These are phyloP conservation scores for Tridacna crocea DNA, from an alignment of 2,888 invertebrate species.

Conservation along the genomic window DNA sequence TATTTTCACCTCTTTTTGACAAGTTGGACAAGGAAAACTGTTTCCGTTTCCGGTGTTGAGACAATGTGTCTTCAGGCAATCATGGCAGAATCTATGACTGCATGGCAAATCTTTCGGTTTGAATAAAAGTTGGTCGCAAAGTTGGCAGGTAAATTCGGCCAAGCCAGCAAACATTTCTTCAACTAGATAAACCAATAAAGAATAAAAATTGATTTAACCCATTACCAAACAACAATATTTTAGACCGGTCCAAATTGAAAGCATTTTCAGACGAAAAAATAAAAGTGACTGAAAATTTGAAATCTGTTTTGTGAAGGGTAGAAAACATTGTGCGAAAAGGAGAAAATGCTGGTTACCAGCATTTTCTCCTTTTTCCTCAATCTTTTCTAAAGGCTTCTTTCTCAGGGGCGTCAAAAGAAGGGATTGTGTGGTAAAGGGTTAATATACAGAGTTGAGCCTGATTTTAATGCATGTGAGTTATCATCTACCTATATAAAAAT, in stretches of 20 bases:
- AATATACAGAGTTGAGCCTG: too few species aligned
- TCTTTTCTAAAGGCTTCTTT: too few species aligned
- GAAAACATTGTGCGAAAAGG: constrained; percentile 13
- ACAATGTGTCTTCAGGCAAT: constrained; percentile 46
- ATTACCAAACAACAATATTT: too few species aligned
- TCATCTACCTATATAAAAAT: too few species aligned
- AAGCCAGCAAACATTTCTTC: background rate
- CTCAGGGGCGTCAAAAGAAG: too few species aligned
- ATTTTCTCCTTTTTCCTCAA: too few species aligned
- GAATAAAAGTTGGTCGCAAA: constrained; percentile 38
- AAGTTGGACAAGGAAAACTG: constrained; percentile 44
- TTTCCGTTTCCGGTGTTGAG: constrained; percentile 32
- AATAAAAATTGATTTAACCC: too few species aligned
- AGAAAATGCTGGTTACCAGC: background rate
- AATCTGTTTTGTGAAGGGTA: too few species aligned
- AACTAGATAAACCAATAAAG: background rate
- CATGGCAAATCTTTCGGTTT: constrained; percentile 54
- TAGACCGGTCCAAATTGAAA: too few species aligned
- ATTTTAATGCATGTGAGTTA: too few species aligned
- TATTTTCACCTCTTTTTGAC: constrained; percentile 16
- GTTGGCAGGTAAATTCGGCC: constrained; percentile 27
- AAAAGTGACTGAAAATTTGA: too few species aligned
- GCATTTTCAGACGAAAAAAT: too few species aligned
- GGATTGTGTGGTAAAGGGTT: background rate
- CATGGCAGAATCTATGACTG: constrained; percentile 43